phyloP scores from a whole-genome alignment of 2,797 vertebrate genomes.

The Sebastes taczanowskii region DNA sequence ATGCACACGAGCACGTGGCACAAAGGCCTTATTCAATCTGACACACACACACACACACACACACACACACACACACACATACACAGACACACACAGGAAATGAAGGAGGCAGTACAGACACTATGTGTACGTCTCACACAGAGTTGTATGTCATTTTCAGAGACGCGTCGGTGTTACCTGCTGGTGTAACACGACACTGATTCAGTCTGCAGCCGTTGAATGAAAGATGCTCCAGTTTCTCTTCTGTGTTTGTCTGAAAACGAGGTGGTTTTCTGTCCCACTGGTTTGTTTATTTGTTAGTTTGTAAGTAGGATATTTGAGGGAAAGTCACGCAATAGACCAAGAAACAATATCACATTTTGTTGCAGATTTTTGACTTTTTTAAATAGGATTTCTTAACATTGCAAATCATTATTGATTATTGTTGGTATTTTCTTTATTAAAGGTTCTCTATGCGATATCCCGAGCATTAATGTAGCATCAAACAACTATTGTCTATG shows the following conservation, averaged over 20 bases:
- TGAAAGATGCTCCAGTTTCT: neutral
- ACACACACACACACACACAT: constrained; percentile 40
- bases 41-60: constrained; percentile 27
- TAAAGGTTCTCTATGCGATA: no score
- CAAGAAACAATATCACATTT: neutral
- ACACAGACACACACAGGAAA: constrained; percentile 9
- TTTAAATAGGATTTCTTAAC: neutral
- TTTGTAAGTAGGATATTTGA: neutral
- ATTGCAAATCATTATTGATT: neutral
- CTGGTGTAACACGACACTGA: neutral
- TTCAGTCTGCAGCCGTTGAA: neutral
- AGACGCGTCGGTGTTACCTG: neutral
- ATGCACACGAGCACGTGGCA: constrained; percentile 32
- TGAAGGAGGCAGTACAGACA: constrained; percentile 7
- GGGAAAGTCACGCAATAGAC: neutral
- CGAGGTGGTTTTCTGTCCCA: neutral
- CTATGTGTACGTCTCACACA: neutral
- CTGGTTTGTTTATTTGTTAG: neutral
- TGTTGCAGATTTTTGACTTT: neutral
- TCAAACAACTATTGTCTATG: no score
- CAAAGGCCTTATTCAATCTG: constrained; percentile 37
- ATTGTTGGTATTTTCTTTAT: neutral
- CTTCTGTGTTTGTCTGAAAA: neutral
- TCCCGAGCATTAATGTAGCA: no score
- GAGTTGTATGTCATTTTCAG: neutral